phyloP scores from a whole-genome alignment of 1,140 invertebrate genomes.

The Micrasema longulum region DNA sequence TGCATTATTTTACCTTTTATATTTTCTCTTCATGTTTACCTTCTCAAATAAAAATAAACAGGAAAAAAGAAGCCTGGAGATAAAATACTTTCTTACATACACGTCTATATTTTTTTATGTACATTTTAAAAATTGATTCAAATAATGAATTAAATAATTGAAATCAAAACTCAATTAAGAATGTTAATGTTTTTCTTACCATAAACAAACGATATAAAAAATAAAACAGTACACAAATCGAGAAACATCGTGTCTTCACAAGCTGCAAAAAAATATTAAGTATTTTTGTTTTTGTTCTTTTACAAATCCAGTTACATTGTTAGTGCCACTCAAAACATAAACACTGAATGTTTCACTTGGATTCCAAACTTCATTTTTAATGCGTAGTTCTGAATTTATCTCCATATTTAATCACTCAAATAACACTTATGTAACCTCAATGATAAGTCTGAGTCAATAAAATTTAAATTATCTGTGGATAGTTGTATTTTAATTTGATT shows the following conservation, averaged over 20 bases:
- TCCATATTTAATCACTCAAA: not conserved
- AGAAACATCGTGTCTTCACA: conserved; percentile 22
- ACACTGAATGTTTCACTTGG: conserved; percentile 7
- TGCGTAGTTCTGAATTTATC: not conserved
- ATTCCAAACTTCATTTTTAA: not conserved
- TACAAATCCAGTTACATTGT: not conserved
- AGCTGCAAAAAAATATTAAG: not conserved
- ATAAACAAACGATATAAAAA: conserved; percentile 25
- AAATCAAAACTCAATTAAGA: not conserved
- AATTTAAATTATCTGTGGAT: too few relatives aligned
- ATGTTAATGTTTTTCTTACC: conserved; percentile 20
- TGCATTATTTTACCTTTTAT: too few relatives aligned
- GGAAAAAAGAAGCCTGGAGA: too few relatives aligned
- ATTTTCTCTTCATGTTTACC: too few relatives aligned
- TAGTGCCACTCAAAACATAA: not conserved
- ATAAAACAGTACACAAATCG: conserved; percentile 19
- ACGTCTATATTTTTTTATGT: too few relatives aligned
- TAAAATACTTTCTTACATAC: too few relatives aligned
- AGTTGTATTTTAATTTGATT: too few relatives aligned
- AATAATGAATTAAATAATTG: not conserved
- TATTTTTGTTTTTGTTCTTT: not conserved
- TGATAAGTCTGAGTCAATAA: too few relatives aligned
- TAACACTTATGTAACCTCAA: not conserved
- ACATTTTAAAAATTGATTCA: too few relatives aligned
- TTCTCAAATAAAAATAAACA: too few relatives aligned